These are phyloP conservation scores for Synaphobranchus kaupii DNA, from an alignment of 2,797 vertebrate genomes.

Conservation along the genomic window DNA sequence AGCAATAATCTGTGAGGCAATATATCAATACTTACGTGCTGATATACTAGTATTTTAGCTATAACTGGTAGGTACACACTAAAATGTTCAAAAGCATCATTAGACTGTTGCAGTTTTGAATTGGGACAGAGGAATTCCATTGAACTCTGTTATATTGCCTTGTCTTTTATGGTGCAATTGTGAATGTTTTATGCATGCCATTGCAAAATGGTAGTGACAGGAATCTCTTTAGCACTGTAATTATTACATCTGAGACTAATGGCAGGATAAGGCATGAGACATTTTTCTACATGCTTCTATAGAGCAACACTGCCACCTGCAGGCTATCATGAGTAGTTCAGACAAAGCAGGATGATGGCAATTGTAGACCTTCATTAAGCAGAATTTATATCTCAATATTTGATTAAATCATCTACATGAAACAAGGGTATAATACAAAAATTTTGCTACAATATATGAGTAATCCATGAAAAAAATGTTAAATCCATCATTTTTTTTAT, in stretches of 20 bases:
- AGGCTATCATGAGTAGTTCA: not conserved
- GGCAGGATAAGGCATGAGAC: not conserved
- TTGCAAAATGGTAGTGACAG: not conserved
- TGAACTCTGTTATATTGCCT: not conserved
- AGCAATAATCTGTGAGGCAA: too few relatives aligned
- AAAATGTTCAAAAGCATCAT: not conserved
- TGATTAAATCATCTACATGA: not conserved
- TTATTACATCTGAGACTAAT: slow-evolving; percentile 5
- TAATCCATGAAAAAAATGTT: not conserved
- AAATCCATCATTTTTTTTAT: not conserved
- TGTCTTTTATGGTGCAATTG: not conserved
- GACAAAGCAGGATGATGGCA: not conserved
- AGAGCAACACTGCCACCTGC: slow-evolving; percentile 15
- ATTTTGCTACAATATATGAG: not conserved
- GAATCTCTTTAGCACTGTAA: slow-evolving; percentile 9
- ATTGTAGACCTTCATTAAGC: not conserved
- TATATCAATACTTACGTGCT: too few relatives aligned
- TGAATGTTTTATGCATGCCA: not conserved
- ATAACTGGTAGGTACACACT: not conserved
- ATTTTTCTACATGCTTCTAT: not conserved
- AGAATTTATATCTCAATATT: not conserved
- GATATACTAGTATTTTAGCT: not conserved
- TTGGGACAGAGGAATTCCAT: not conserved
- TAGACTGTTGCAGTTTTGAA: not conserved
- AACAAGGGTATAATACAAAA: not conserved